Conservation (phyloP, 2,113 vertebrate species). For the Pyrgilauda ruficollis region DNA sequence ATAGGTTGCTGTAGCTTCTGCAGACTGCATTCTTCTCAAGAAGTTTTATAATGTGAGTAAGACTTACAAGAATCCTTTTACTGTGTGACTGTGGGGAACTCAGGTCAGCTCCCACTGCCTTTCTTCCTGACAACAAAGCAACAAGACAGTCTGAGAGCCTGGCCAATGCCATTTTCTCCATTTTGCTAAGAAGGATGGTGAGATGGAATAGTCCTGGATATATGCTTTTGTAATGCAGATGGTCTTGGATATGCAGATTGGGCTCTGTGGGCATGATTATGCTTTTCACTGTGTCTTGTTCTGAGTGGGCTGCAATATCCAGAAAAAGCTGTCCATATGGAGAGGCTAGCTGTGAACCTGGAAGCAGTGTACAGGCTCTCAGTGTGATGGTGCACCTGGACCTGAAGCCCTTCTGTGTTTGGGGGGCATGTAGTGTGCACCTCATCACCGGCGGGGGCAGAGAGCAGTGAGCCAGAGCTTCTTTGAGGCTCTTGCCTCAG, state of each 20-base stretch:
- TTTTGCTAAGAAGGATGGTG: not conserved
- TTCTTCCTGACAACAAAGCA: not conserved
- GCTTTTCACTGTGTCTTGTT: not conserved
- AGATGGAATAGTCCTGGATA: not conserved
- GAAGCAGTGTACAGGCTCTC: not conserved
- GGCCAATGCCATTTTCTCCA: not conserved
- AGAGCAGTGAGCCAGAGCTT: not conserved
- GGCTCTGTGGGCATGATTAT: not conserved
- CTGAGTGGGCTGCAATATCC: not conserved
- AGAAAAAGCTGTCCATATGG: constrained; percentile 21
- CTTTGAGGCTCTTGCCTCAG: not conserved
- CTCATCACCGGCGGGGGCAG: fast-evolving
- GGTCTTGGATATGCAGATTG: not conserved
- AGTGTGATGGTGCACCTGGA: not conserved
- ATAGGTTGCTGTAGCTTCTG: not conserved
- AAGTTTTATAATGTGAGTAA: not conserved
- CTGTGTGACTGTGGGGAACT: not conserved
- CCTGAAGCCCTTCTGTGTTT: not conserved
- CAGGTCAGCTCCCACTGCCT: not conserved
- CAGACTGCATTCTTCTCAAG: not conserved
- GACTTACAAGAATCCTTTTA: not conserved
- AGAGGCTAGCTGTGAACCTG: not conserved
- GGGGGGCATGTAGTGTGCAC: not conserved
- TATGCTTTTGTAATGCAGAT: not conserved
- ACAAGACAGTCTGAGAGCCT: not conserved